These are phyloP conservation scores for Origma solitaria DNA, from an alignment of 2,113 vertebrate genomes.

Conservation along the genomic window DNA sequence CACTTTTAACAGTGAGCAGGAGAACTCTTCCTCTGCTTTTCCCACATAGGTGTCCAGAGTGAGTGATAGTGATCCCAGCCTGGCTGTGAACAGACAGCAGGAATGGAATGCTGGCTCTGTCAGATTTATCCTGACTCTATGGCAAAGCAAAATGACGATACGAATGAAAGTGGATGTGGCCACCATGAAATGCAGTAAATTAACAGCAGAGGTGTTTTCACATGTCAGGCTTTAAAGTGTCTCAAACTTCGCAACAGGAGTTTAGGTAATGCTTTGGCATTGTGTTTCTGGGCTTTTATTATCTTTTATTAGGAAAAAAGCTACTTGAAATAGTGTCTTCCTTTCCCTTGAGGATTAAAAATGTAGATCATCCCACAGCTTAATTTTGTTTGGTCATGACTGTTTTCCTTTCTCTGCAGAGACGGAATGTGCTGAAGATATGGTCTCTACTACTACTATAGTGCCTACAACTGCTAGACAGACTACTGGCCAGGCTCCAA, in stretches of 20 bases:
- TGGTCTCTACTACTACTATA: neutral
- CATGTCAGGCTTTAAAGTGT: neutral
- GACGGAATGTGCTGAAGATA: conserved; percentile 79
- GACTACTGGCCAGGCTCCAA: conserved; percentile 10
- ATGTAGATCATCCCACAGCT: neutral
- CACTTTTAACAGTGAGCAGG: neutral
- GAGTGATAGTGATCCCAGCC: neutral
- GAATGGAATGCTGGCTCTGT: neutral
- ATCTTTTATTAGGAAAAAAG: neutral
- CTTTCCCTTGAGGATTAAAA: neutral
- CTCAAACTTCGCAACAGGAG: neutral
- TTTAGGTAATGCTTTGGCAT: neutral
- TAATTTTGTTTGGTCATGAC: neutral
- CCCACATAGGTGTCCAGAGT: accelerated
- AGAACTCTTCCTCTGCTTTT: neutral
- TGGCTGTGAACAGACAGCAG: neutral
- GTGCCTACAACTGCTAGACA: conserved; percentile 24
- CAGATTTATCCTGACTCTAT: neutral
- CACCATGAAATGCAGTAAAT: neutral
- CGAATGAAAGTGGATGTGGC: neutral
- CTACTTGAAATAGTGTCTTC: neutral
- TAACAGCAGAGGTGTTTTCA: neutral
- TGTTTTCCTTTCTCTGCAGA: conserved; percentile 65
- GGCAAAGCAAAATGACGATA: neutral
- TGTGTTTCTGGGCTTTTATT: neutral